Evolutionary conservation across 1,140 invertebrate genomes (phyloP).

Genomic region (Neelides sp.): DNA sequence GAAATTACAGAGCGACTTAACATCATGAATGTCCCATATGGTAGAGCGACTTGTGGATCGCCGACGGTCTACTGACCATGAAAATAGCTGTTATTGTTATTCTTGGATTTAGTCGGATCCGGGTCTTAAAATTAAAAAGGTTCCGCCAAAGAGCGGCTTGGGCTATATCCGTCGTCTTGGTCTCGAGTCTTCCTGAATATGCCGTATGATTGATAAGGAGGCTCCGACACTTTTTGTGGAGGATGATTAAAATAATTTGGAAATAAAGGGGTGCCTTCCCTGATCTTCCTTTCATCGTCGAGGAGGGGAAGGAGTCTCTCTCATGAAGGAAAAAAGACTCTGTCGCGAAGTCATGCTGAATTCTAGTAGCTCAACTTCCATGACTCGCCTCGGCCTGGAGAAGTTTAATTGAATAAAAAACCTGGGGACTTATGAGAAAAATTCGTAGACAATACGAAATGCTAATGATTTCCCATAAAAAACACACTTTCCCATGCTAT

Average conservation of each 20-base stretch:
- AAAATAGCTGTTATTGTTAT: constrained; percentile 16
- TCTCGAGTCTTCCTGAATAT: too few relatives aligned
- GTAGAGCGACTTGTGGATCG: too few relatives aligned
- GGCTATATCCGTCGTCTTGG: too few relatives aligned
- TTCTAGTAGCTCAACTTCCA: constrained; percentile 6
- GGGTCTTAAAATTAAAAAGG: constrained; percentile 14
- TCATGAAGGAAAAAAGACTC: constrained; percentile 15
- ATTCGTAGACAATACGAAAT: constrained; percentile 19
- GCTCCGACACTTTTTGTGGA: constrained; percentile 3
- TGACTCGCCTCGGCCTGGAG: constrained; percentile 7
- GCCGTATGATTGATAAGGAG: too few relatives aligned
- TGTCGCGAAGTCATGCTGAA: constrained; percentile 23
- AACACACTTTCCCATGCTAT: constrained; percentile 26
- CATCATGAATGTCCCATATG: too few relatives aligned
- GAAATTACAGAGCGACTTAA: too few relatives aligned
- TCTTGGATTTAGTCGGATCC: constrained; percentile 9
- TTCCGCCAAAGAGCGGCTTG: not conserved
- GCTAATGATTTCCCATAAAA: constrained; percentile 26
- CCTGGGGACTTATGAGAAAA: constrained; percentile 18
- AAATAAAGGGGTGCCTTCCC: constrained; percentile 17
- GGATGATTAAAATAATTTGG: constrained; percentile 22
- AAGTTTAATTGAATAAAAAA: constrained; percentile 24
- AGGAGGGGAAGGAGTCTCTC: too few relatives aligned
- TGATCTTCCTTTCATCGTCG: too few relatives aligned
- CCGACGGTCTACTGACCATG: constrained; percentile 9